phyloP scores from a whole-genome alignment of 2,888 invertebrate species.

The Tanypteryx hageni region DNA sequence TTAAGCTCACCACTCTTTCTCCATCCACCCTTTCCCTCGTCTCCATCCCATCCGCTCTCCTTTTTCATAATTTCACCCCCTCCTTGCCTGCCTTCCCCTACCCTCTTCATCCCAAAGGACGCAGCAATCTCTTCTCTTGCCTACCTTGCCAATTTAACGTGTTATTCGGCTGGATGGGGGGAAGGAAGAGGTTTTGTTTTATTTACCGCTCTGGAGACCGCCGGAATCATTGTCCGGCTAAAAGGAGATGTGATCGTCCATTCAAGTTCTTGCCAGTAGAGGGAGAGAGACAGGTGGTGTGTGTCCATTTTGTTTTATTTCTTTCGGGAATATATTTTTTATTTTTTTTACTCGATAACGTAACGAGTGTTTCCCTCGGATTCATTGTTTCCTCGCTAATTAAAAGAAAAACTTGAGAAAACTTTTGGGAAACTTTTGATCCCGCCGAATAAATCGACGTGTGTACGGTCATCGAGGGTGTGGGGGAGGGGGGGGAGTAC shows the following conservation, averaged over 20 bases:
- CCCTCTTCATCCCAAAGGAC: background rate
- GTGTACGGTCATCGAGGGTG: background rate
- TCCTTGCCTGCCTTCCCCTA: background rate
- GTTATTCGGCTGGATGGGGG: conserved; percentile 1
- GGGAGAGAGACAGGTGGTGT: background rate
- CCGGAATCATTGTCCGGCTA: background rate
- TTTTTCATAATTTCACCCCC: conserved; percentile 36
- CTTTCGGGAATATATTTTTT: background rate
- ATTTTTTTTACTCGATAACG: background rate
- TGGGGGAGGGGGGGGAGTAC: background rate
- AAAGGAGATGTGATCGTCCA: background rate
- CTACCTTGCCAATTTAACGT: conserved; percentile 9
- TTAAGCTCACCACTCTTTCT: background rate
- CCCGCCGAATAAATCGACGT: background rate
- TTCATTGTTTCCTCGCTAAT: background rate
- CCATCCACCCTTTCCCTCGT: background rate
- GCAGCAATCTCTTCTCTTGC: background rate
- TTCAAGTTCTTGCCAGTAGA: background rate
- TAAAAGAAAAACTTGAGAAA: background rate
- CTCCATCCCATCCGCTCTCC: background rate
- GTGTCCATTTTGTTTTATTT: background rate
- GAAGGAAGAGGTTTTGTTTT: background rate
- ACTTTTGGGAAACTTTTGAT: background rate
- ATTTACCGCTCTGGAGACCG: background rate
- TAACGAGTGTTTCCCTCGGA: background rate